Base-by-base conservation (phyloP, 2,797 vertebrate species). In the Atherinosoma microstoma region DNA sequence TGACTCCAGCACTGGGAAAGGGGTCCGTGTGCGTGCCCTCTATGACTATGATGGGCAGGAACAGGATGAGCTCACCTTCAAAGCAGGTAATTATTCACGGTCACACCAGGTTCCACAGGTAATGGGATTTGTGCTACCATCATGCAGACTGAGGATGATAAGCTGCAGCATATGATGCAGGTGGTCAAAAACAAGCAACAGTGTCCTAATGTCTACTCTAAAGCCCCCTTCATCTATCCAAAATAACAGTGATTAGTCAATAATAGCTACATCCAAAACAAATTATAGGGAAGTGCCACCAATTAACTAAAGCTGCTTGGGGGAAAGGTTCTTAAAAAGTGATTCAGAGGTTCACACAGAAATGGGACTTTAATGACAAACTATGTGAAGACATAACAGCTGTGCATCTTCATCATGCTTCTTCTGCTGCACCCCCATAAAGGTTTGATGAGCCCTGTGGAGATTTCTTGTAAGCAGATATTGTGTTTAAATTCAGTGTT, bases 1-100 rank as follows among this genome's bases (percentile, higher is more conserved):
- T 0, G 97, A 99, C 56, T 83, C 94, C 16, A 88, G 82, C 85
- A 83, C 82, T 6, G 91, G 87, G 24, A 92, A 58, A 88, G 90
- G 95, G 0, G 95, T 97, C 67, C 94, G 97, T 0, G 97, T 99
- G 67, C 95, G 98, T 1, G 98, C 98, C 0, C 96, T 99, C 24
- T 99, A 99, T 0, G 98, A 99, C 92, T 99, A 99, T 0, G 97
- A 99, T 0, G 97, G 98, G 80, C 98, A 99, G 91, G 98, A 99
- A 85, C 98, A 99, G 88, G 98, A 99, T 2, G 98, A 99, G 80
- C 96, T 99, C 83, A 94, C 95, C 92, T 99, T 99, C 91, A 98
- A 97, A 96, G 97, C 98, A 73, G 98, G 98, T 99, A 85, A 73
- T 35, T 51, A 53, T 64, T 54, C 6, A 3, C 4, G 3, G 27